Percentiles rank a stretch among this genome's conserved stretches.
Evolutionary conservation across 2,113 vertebrate genomes (phyloP).

Genomic region (Crocuta crocuta): DNA sequence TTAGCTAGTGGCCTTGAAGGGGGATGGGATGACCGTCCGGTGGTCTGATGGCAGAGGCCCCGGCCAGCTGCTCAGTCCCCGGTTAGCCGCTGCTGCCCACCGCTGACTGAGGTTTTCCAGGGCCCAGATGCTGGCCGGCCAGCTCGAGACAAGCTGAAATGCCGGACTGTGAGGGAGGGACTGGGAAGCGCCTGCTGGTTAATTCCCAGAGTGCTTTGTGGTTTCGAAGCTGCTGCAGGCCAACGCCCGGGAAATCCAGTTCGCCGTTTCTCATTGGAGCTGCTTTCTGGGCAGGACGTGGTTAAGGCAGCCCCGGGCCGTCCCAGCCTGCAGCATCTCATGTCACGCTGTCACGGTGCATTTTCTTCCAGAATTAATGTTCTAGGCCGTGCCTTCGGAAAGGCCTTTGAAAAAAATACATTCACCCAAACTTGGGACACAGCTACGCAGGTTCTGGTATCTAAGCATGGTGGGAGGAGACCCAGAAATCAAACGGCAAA

Average conservation of each 20-base stretch:
- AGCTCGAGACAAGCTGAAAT: accelerated
- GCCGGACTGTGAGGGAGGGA: accelerated
- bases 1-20: not conserved
- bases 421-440: not conserved
- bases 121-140: too few relatives aligned
- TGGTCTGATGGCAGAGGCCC: not conserved
- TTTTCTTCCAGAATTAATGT: not conserved
- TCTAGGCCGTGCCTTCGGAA: not conserved
- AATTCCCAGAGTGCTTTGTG: too few relatives aligned
- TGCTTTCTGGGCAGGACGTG: not conserved
- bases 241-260: accelerated
- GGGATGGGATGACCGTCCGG: not conserved
- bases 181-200: accelerated
- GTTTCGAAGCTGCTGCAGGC: accelerated
- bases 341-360: accelerated
- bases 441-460: not conserved
- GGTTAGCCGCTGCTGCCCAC: accelerated
- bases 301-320: not conserved
- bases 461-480: not conserved
- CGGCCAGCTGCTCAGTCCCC: not conserved
- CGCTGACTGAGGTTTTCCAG: not conserved
- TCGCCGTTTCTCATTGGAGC: not conserved
- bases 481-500: not conserved
- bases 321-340: not conserved
- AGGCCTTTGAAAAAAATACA: not conserved